Conservation (phyloP, 2,113 vertebrate genomes). For the Cyanoramphus novaezelandiae region DNA sequence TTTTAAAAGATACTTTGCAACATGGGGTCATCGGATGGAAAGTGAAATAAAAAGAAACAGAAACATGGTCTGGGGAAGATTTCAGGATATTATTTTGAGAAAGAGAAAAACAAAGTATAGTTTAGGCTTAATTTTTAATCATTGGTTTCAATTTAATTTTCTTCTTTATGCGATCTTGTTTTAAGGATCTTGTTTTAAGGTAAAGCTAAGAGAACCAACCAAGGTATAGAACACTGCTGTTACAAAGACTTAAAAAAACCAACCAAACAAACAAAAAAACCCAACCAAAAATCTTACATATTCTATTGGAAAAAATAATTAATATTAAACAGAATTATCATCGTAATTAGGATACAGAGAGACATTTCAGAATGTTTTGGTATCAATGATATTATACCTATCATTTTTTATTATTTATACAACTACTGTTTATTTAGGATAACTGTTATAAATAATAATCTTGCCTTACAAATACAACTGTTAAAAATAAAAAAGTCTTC, state of each 20-base stretch:
- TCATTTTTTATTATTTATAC: background rate
- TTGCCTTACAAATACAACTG: background rate
- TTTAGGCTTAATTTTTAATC: background rate
- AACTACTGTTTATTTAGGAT: background rate
- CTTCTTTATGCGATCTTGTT: background rate
- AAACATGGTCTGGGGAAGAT: background rate
- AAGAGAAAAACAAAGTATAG: background rate
- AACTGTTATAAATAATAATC: background rate
- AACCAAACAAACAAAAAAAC: too few species aligned
- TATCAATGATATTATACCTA: background rate
- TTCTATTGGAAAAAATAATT: background rate
- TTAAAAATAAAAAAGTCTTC: background rate
- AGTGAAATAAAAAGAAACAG: background rate
- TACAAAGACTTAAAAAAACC: background rate
- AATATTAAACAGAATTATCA: background rate
- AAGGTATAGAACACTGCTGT: background rate
- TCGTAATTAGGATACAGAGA: background rate
- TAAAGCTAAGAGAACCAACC: background rate
- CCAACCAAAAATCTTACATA: background rate
- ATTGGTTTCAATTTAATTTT: background rate
- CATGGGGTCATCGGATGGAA: background rate
- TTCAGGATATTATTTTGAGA: background rate
- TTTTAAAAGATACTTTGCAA: background rate
- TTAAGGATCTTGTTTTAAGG: background rate
- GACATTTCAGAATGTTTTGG: background rate